A percentile compares a stretch with the other conserved stretches of the same genome.
These are phyloP conservation scores for Eupithecia pulchellata DNA, from an alignment of 2,888 invertebrate genomes.

Conservation along the genomic window DNA sequence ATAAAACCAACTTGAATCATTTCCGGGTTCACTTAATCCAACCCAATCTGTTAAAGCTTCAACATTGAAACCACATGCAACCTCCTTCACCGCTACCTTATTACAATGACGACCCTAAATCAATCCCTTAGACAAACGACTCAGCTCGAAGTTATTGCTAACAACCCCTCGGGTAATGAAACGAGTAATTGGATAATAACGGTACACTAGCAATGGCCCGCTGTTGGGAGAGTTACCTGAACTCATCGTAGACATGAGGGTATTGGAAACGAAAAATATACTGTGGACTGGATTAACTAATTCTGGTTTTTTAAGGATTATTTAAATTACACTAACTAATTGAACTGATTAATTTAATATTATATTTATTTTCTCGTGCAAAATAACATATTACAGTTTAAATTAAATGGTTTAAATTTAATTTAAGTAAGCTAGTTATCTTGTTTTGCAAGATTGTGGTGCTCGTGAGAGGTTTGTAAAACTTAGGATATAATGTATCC, in stretches of 20 bases:
- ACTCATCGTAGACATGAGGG: not conserved
- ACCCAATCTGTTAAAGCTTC: not conserved
- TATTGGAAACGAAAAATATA: not conserved
- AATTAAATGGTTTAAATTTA: too few relatives aligned
- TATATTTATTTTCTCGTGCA: too few relatives aligned
- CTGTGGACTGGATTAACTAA: not conserved
- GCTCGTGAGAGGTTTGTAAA: too few relatives aligned
- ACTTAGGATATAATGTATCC: too few relatives aligned
- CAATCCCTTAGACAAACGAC: constrained; percentile 20
- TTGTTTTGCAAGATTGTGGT: too few relatives aligned
- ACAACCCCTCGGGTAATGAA: constrained; percentile 16
- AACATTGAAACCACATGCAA: not conserved
- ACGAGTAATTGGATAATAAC: constrained; percentile 41
- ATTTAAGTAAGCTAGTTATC: too few relatives aligned
- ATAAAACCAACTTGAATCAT: too few relatives aligned
- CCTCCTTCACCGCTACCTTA: not conserved
- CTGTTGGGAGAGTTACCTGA: constrained; percentile 31
- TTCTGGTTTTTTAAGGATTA: not conserved
- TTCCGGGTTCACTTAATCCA: too few relatives aligned
- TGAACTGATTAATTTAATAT: too few relatives aligned
- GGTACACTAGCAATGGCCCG: constrained; percentile 26
- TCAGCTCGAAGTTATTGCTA: constrained; percentile 17
- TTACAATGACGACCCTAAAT: constrained; percentile 9
- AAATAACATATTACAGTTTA: too few relatives aligned
- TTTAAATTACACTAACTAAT: too few relatives aligned